phyloP scores from a whole-genome alignment of 2,113 vertebrate genomes.

The Rhinoptilus africanus region DNA sequence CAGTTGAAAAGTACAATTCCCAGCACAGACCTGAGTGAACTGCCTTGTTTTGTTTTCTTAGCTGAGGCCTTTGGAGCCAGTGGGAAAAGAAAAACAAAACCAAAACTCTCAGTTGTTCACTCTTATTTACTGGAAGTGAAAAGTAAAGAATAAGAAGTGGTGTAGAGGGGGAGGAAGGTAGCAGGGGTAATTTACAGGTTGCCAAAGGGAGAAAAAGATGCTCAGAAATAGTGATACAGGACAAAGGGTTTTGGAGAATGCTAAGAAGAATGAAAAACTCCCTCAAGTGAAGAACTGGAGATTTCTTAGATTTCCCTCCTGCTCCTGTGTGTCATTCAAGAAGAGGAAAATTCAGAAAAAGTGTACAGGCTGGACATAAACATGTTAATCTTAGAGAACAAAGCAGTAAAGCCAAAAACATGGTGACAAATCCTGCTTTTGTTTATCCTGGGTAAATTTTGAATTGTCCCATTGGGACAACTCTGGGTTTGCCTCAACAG shows the following conservation, averaged over 20 bases:
- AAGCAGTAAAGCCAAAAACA: background rate
- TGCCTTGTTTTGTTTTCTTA: conserved; percentile 48
- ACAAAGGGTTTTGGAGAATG: background rate
- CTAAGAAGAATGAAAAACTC: background rate
- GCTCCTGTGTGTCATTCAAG: background rate
- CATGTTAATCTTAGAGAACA: background rate
- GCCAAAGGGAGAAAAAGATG: background rate
- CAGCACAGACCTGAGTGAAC: background rate
- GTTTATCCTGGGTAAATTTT: conserved; percentile 29
- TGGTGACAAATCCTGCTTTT: background rate
- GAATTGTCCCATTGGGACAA: background rate
- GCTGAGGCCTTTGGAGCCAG: conserved; percentile 10
- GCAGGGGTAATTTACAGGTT: background rate
- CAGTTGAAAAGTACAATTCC: conserved; percentile 52
- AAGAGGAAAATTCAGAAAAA: background rate
- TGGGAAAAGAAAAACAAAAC: conserved; percentile 37
- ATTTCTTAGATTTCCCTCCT: background rate
- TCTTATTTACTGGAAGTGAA: conserved; percentile 9
- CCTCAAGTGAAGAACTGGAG: background rate
- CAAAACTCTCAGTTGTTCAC: background rate
- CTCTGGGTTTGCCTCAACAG: background rate
- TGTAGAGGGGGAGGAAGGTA: background rate
- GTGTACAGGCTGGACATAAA: background rate
- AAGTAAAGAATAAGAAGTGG: background rate
- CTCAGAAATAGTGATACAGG: background rate